A percentile compares a stretch with the other conserved stretches of the same genome.
phyloP scores from a whole-genome alignment of 2,888 invertebrate species.

The Steinernema carpocapsae region DNA sequence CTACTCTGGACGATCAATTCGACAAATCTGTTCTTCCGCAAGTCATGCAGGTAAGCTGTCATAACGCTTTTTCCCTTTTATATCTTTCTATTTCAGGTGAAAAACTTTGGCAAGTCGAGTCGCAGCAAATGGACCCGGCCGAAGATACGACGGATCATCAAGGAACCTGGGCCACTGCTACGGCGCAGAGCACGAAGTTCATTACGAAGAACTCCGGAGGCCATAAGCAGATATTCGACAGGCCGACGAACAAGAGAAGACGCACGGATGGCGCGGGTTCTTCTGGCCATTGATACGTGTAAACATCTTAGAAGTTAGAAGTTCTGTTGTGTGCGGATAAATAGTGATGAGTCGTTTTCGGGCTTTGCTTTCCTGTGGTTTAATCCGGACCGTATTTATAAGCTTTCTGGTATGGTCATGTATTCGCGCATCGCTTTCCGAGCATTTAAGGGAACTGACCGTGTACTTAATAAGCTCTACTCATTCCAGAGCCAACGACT shows the following conservation, averaged over 20 bases:
- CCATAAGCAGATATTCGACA: constrained; percentile 88
- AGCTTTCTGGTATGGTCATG: background rate
- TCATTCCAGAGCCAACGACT: background rate
- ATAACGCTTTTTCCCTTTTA: background rate
- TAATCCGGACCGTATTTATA: background rate
- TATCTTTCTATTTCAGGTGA: constrained; percentile 75
- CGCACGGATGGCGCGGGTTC: background rate
- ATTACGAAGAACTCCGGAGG: constrained; percentile 84
- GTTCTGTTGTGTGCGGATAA: no score
- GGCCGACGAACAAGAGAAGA: constrained; percentile 78
- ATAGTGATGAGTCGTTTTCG: no score
- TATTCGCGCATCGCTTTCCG: background rate
- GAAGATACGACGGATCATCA: constrained; percentile 89
- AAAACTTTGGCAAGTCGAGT: constrained; percentile 97
- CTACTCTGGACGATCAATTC: constrained; percentile 97
- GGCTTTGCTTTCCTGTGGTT: background rate
- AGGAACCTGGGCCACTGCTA: constrained; percentile 94
- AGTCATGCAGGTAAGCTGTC: constrained; percentile 86
- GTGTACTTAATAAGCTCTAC: background rate
- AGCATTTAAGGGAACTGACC: background rate
- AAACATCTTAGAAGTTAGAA: background rate
- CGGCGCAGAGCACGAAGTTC: constrained; percentile 85
- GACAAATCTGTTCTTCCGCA: constrained; percentile 97
- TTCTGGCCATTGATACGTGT: background rate
- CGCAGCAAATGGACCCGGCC: constrained; percentile 97